phyloP scores from a whole-genome alignment of 2,113 vertebrate genomes.

The Bubo scandiacus region DNA sequence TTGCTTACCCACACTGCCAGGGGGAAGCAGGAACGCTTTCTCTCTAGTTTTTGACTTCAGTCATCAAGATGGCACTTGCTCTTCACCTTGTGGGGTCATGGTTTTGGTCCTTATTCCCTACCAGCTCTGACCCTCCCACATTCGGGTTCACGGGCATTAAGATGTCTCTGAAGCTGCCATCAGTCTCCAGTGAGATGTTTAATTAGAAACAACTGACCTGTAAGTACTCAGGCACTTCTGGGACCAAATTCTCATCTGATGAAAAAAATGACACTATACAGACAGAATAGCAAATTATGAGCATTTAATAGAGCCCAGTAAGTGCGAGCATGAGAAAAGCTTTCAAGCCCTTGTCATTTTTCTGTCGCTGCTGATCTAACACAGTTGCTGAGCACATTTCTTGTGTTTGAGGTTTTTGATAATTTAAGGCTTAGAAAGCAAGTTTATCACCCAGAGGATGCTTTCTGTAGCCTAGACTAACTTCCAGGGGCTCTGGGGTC shows the following conservation, averaged over 20 bases:
- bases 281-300: neutral
- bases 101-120: neutral
- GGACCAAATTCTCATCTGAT: neutral
- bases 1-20: neutral
- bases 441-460: neutral
- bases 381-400: neutral
- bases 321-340: neutral
- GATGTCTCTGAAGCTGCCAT: neutral
- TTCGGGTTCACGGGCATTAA: neutral
- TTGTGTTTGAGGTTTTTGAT: neutral
- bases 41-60: neutral
- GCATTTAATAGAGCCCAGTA: neutral
- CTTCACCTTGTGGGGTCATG: neutral
- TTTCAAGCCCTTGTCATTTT: neutral
- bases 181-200: neutral
- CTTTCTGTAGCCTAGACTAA: neutral
- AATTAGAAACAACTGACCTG: neutral
- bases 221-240: neutral
- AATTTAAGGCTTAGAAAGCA: neutral
- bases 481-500: neutral
- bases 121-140: neutral
- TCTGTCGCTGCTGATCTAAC: neutral
- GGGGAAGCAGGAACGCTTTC: neutral
- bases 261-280: neutral
- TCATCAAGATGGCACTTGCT: neutral